phyloP scores from a whole-genome alignment of 1,140 invertebrate genomes.

The Adelges cooleyi region DNA sequence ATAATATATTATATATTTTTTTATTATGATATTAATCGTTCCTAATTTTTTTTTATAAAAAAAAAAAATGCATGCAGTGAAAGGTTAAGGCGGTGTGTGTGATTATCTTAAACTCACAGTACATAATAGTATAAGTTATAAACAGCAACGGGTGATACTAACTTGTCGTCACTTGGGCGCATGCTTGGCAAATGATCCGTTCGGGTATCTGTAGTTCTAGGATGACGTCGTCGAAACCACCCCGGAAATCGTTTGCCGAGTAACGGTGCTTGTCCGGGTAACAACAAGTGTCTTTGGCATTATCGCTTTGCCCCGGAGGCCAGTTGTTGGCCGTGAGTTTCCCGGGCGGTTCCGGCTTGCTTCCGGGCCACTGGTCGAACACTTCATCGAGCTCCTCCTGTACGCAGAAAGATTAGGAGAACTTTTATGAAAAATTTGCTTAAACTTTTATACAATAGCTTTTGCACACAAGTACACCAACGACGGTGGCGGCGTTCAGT shows the following conservation, averaged over 20 bases:
- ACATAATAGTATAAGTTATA: no score
- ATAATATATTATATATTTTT: no score
- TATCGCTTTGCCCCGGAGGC: not conserved
- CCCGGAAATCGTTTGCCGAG: not conserved
- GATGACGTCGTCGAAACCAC: conserved; percentile 1
- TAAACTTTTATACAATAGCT: not conserved
- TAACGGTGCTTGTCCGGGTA: not conserved
- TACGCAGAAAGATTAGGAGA: not conserved
- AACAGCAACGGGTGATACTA: no score
- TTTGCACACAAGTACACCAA: not conserved
- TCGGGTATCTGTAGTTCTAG: conserved; percentile 13
- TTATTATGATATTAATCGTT: no score
- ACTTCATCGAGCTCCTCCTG: conserved; percentile 23
- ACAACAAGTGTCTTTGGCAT: not conserved
- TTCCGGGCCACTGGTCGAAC: not conserved
- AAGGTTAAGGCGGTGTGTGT: no score
- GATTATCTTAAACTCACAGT: no score
- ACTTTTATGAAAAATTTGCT: no score
- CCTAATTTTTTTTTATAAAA: no score
- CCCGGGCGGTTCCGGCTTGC: not conserved
- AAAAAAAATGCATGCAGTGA: no score
- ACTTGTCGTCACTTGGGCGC: not conserved
- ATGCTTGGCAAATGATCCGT: conserved; percentile 4
- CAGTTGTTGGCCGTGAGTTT: not conserved
- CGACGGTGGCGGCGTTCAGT: not conserved